Conservation (phyloP, 2,113 vertebrate species). For the Pygoscelis adeliae region DNA sequence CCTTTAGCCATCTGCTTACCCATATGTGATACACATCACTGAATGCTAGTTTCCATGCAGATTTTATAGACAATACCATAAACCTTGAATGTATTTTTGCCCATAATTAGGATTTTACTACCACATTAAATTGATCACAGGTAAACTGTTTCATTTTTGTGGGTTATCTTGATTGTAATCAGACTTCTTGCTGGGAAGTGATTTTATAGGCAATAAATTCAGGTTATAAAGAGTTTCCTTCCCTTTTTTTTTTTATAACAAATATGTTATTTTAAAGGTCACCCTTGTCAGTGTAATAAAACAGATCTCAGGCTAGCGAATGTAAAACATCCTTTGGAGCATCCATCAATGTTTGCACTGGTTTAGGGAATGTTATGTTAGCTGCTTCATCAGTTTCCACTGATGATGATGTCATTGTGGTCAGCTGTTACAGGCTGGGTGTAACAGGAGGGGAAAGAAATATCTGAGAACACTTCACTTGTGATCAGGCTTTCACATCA, state of each 20-base stretch:
- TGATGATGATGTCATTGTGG: slow-evolving; percentile 33
- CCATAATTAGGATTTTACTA: slow-evolving; percentile 70
- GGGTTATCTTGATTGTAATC: slow-evolving; percentile 72
- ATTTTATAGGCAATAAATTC: slow-evolving; percentile 69
- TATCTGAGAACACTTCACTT: neutral
- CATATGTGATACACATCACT: slow-evolving; percentile 58
- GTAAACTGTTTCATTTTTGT: slow-evolving; percentile 73
- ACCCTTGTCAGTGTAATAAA: slow-evolving; percentile 65
- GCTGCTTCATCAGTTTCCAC: slow-evolving; percentile 29
- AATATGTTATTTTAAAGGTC: slow-evolving; percentile 73
- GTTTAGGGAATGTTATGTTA: slow-evolving; percentile 26
- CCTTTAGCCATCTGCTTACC: slow-evolving; percentile 68
- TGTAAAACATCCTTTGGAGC: slow-evolving; percentile 44
- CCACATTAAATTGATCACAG: slow-evolving; percentile 72
- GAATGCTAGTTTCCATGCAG: slow-evolving; percentile 58
- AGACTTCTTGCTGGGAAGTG: slow-evolving; percentile 56
- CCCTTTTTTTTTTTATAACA: slow-evolving; percentile 23
- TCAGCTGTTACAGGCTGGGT: neutral
- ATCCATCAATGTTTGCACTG: slow-evolving; percentile 36
- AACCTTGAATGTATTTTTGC: slow-evolving; percentile 54
- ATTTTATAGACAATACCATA: slow-evolving; percentile 61
- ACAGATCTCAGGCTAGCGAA: slow-evolving; percentile 31
- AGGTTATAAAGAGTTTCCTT: slow-evolving; percentile 53
- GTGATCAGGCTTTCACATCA: neutral
- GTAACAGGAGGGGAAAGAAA: neutral